Evolutionary conservation across 1,140 invertebrate species (phyloP), one percentile per base, ranked within the genome.

Genomic region (Archegozetes longisetosus): DNA sequence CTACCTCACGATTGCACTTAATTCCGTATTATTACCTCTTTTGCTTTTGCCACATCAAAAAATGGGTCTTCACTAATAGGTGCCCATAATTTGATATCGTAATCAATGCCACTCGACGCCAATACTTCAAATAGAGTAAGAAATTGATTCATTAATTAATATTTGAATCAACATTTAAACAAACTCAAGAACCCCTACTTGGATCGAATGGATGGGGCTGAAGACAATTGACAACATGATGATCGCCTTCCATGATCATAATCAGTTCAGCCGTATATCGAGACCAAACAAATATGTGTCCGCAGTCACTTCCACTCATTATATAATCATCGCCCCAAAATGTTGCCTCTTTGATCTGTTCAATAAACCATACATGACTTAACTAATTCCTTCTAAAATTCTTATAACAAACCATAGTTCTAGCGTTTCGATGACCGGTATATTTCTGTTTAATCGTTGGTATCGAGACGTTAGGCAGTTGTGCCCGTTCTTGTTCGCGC

Each of bases 251-350:
- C 27, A 90, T 70, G 0, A 88, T 70, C 79, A 85, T 88, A n/a
- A 82, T 79, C 23, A 86, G 68, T 64, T 80, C 73, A 64, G 91
- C 86, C 0, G 82, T 84, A 62, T 87, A 78, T 70, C 85, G 88
- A 63, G 96, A 88, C 91, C 92, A 98, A 46, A 95, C 81, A 70
- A 85, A 96, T 20, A 97, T 82, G 73, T 94, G 80, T n/a, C 87
- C 85, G 75, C 90, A 95, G 71, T 97, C 92, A 24, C 89, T 94
- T 1, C 92, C 92, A 61, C 89, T 94, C 40, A 93, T 78, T 20
- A 96, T 76, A 72, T 82, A 96, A 72, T 96, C 85, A 68, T 85
- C 76, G 49, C 88, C 88, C 85, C 86, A 92, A 70, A 91, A 92
- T 60, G 82, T 84, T 0, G 86, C 84, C 72, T 90, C 85, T 73